Base-by-base conservation (phyloP, 2,113 vertebrate genomes). In the Catharus fuscescens region DNA sequence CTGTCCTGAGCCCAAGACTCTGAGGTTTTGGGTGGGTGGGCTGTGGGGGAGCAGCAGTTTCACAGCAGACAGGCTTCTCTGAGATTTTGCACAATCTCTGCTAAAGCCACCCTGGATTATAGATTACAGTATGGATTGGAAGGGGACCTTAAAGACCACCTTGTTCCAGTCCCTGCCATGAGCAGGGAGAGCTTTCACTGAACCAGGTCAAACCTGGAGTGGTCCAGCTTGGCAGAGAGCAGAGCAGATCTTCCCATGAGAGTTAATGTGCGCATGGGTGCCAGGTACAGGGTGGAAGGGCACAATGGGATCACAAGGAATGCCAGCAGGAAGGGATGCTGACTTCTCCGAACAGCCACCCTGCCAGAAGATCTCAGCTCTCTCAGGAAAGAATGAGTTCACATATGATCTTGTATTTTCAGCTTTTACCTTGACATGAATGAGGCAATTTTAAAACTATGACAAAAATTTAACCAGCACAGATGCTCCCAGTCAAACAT, bases 61-160 rank as follows among this genome's bases (percentile, higher is more conserved):
- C 40, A 32, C 53, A 18, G 34, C 7, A 12, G 15, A 3, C 0
- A 0, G 11, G 32, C 50, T 74, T 24, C 42, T 48, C 25, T 18
- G 54, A 48, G 21, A 42, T 53, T 76, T 14, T 3, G 2, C 45
- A 69, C 53, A 36, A 11, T 40, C 24, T 67, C 38, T 72, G 77
- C 25, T 54, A 31, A n/a, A 80, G 40, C 8, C 32, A 31, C 4
- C 7, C 62, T 2, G 5, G 8, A 59, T 54, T 28, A 10, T 1
- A 47, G 52, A 21, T 13, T 38, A n/a, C 12, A 47, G 38, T 15
- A 11, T 9, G 17, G 44, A 15, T 40, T 91, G 24, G 36, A n/a
- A 79, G 7, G 24, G 24, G 52, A 40, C 17, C n/a, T 59, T 19
- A 26, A 28, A 23, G 24, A 52, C 3, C 28, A 16, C 8, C 36